Evolutionary conservation across 2,113 vertebrate species (phyloP).

Genomic region (Neopipo cinnamomea): DNA sequence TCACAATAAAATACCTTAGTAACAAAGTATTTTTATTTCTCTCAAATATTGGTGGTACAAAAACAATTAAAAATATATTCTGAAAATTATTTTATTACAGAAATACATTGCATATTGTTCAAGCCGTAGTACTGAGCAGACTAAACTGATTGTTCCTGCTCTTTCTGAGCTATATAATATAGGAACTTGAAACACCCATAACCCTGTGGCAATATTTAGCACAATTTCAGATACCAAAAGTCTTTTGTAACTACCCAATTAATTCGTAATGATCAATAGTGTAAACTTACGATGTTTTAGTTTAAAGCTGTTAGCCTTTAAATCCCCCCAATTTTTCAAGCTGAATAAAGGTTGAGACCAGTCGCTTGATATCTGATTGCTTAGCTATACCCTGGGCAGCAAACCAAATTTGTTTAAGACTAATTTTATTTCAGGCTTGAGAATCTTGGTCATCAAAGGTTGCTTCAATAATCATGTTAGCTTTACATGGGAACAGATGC

Average conservation of each 20-base stretch:
- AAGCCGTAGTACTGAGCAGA: neutral
- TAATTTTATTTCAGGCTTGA: constrained; percentile 37
- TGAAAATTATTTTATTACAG: neutral
- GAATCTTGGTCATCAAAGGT: constrained; percentile 41
- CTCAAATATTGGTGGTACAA: neutral
- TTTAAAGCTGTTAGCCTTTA: constrained; percentile 16
- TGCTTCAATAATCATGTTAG: constrained; percentile 7
- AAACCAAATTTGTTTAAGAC: constrained; percentile 30
- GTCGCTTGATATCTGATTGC: constrained; percentile 36
- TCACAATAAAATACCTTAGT: neutral
- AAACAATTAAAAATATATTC: neutral
- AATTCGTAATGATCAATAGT: neutral
- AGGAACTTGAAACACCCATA: neutral
- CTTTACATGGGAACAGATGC: neutral
- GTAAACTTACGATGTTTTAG: neutral
- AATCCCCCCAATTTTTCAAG: constrained; percentile 23
- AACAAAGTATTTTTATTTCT: neutral
- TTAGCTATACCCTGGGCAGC: neutral
- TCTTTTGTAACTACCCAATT: neutral
- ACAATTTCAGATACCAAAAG: neutral
- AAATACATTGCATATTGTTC: neutral
- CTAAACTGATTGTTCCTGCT: neutral
- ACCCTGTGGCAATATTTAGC: neutral
- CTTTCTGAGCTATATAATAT: neutral
- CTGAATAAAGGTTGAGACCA: neutral